Evolutionary conservation across 2,888 invertebrate genomes (phyloP).

Genomic region (Tromatobia lineatoria): DNA sequence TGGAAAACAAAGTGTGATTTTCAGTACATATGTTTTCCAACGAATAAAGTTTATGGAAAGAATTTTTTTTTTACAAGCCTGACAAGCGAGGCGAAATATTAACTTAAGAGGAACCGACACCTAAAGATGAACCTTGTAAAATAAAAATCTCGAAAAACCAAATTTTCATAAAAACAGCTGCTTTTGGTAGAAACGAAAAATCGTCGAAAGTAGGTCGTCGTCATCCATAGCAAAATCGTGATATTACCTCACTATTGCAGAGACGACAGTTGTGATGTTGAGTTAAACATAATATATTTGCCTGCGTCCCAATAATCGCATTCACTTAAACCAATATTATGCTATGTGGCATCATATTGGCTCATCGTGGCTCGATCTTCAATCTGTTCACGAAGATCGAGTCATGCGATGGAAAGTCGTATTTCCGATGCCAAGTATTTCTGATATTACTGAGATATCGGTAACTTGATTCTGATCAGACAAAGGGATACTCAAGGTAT

Average conservation of each 20-base stretch:
- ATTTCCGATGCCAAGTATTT: neutral
- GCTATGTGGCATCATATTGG: neutral
- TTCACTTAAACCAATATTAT: slow-evolving; percentile 6
- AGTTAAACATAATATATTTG: slow-evolving; percentile 13
- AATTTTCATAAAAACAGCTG: no score
- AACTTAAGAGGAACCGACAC: no score
- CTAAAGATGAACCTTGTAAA: no score
- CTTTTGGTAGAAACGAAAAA: neutral
- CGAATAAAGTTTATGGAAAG: neutral
- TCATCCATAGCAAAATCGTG: neutral
- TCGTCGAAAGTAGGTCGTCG: neutral
- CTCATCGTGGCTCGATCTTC: neutral
- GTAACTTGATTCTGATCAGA: neutral
- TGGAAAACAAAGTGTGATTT: neutral
- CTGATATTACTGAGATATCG: neutral
- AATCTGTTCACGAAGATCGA: neutral
- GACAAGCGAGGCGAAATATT: neutral
- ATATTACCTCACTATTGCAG: neutral
- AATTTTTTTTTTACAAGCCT: neutral
- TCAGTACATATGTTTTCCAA: neutral
- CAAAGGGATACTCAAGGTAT: slow-evolving; percentile 3
- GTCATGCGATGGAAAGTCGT: neutral
- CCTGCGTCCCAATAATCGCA: slow-evolving; percentile 31
- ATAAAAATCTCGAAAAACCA: no score
- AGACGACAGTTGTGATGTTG: no score